Conservation (phyloP, 2,113 vertebrate genomes). For the Vimba vimba region DNA sequence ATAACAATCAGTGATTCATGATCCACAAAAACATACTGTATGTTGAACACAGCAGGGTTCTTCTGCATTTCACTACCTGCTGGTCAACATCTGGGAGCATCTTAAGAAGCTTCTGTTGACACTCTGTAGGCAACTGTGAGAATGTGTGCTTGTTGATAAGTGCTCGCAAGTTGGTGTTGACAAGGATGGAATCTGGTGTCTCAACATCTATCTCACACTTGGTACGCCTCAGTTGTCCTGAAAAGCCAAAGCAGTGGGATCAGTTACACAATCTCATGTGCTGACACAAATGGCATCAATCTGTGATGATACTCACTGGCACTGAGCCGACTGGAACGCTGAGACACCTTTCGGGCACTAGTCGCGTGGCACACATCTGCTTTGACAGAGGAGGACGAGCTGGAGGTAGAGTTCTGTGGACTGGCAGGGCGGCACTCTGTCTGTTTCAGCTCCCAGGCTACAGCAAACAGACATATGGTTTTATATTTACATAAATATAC, state of each 20-base stretch:
- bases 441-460: constrained; percentile 82
- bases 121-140: constrained; percentile 84
- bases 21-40: neutral
- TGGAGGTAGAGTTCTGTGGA: constrained; percentile 77
- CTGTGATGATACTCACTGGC: constrained; percentile 79
- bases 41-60: neutral
- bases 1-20: constrained; percentile 6
- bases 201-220: constrained; percentile 96
- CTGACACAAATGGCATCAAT: neutral
- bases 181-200: constrained; percentile 96
- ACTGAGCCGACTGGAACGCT: constrained; percentile 86
- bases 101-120: constrained; percentile 89
- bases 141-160: constrained; percentile 98
- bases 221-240: constrained; percentile 92
- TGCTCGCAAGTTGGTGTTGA: constrained; percentile 95
- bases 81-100: constrained; percentile 93
- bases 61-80: constrained; percentile 76
- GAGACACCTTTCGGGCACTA: constrained; percentile 85
- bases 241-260: constrained; percentile 25
- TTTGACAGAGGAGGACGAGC: constrained; percentile 77
- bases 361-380: constrained; percentile 80
- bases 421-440: constrained; percentile 72
- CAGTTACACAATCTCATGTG: neutral
- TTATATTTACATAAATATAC: neutral
- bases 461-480: neutral